phyloP scores from a whole-genome alignment of 2,888 invertebrate species.

The Drosophila gaucha region DNA sequence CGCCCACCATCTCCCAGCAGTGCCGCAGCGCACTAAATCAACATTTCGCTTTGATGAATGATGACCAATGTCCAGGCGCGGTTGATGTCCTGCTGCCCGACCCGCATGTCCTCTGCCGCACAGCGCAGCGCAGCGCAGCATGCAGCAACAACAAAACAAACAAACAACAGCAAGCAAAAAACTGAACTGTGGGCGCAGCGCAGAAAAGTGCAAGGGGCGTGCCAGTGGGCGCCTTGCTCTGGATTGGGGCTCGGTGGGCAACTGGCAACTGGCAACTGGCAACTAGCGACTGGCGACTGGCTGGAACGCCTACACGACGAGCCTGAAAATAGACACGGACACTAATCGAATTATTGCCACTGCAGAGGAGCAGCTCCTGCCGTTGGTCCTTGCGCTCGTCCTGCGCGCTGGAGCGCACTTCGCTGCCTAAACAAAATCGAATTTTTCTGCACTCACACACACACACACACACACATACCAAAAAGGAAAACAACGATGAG shows the following conservation, averaged over 20 bases:
- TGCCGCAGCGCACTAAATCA: constrained; percentile 78
- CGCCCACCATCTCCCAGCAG: not conserved
- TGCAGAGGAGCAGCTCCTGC: constrained; percentile 69
- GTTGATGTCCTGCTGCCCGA: constrained; percentile 51
- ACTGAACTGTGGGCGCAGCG: constrained; percentile 30
- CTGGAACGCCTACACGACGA: constrained; percentile 58
- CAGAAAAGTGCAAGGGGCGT: constrained; percentile 47
- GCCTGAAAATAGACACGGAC: constrained; percentile 79
- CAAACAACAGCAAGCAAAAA: constrained; percentile 8
- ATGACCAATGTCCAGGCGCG: constrained; percentile 81
- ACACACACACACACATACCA: constrained; percentile 1
- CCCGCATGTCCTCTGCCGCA: constrained; percentile 30
- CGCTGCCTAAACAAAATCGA: constrained; percentile 63
- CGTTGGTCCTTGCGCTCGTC: constrained; percentile 42
- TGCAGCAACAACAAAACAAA: constrained; percentile 47
- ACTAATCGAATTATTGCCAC: constrained; percentile 83
- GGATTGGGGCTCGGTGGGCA: constrained; percentile 15
- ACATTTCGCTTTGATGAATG: constrained; percentile 84
- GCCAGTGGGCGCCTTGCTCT: constrained; percentile 3
- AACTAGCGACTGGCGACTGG: constrained; percentile 13
- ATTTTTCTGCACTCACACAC: constrained; percentile 50
- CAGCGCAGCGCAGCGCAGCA: constrained; percentile 56
- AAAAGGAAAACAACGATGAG: constrained; percentile 44
- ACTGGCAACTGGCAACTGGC: constrained; percentile 14
- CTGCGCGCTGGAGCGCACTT: constrained; percentile 55